Base-by-base conservation (phyloP, 1,140 invertebrate genomes). In the Agrilus planipennis region DNA sequence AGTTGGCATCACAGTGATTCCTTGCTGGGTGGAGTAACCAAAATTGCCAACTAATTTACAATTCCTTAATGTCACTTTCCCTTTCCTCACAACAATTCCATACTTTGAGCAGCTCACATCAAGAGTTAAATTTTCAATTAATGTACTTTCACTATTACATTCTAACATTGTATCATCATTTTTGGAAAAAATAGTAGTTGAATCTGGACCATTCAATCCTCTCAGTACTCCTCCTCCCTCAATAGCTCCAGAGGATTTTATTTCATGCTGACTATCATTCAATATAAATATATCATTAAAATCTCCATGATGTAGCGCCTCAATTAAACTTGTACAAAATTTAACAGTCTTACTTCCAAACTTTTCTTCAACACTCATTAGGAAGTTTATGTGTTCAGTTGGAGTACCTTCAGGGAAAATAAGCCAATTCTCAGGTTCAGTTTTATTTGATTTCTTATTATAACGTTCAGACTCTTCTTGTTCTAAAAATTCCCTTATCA, bases 331-430 rank as follows among this genome's bases (percentile, higher is more conserved):
- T 31, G 49, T 39, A 4, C 32, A 25, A 42, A 66, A 66, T 57
- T 60, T 62, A 1, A 69, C 40, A 32, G 52, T 52, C 30, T 62
- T 51, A 40, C 64, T 42, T 22, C 61, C 35, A 53, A 67, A 47
- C 43, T 63, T 51, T 22, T 45, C 29, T 49, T 68, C 52, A 34
- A 64, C 55, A 47, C 63, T 53, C 29, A 61, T 50, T 9, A 75
- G 51, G 12, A 65, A 55, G 14, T 54, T 47, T 4, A 72, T 52
- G 20, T 71, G 67, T 19, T 70, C 55, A 11, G 64, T 53, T 3
- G 69, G 37, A 15, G 58, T 60, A 17, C 59, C 61, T 7, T 67
- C 63, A 22, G 65, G 54, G 51, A 65, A 69, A n/a, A 76, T 67
- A 39, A 75, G 54, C 52, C 66, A 67, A n/a, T 50, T 36, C 48